These are phyloP conservation scores for Ophthalmotilapia sp. DNA, from an alignment of 2,113 vertebrate species.

Conservation along the genomic window DNA sequence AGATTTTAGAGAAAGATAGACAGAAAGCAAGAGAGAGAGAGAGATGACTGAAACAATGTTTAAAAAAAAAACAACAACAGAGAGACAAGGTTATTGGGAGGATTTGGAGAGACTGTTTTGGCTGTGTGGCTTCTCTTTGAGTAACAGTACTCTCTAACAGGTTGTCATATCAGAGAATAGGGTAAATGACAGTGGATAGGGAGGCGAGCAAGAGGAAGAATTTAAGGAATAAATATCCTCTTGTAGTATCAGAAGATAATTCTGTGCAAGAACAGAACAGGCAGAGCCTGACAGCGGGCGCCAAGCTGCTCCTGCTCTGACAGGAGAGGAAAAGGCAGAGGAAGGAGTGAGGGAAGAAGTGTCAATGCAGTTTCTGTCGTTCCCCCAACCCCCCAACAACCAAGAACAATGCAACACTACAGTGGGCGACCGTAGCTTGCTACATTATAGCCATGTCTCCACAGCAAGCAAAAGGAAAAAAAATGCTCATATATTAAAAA, in stretches of 20 bases:
- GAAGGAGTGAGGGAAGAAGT: conserved; percentile 69
- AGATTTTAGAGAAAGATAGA: conserved; percentile 28
- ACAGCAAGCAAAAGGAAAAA: conserved; percentile 73
- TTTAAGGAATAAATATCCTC: not conserved
- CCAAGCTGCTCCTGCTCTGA: conserved; percentile 53
- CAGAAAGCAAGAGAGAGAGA: not conserved
- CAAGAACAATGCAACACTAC: conserved; percentile 76
- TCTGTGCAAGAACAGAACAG: conserved; percentile 47
- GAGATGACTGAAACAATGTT: conserved; percentile 4
- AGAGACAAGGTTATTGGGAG: conserved; percentile 67
- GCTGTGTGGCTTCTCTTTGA: conserved; percentile 13
- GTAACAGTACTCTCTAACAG: conserved; percentile 3
- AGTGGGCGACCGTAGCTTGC: conserved; percentile 68
- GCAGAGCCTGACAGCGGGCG: conserved; percentile 59
- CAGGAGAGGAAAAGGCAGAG: conserved; percentile 40
- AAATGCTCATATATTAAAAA: not conserved
- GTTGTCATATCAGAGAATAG: conserved; percentile 1
- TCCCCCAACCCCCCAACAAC: conserved; percentile 66
- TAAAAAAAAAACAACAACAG: conserved; percentile 30
- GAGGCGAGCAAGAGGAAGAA: conserved; percentile 9
- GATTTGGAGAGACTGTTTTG: conserved; percentile 41
- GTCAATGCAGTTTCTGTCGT: conserved; percentile 82
- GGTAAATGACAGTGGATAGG: conserved; percentile 8
- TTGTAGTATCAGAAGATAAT: conserved; percentile 2
- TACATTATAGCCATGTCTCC: conserved; percentile 71